These are phyloP conservation scores for Hemaris fuciformis DNA, from an alignment of 2,888 invertebrate species.

Conservation along the genomic window DNA sequence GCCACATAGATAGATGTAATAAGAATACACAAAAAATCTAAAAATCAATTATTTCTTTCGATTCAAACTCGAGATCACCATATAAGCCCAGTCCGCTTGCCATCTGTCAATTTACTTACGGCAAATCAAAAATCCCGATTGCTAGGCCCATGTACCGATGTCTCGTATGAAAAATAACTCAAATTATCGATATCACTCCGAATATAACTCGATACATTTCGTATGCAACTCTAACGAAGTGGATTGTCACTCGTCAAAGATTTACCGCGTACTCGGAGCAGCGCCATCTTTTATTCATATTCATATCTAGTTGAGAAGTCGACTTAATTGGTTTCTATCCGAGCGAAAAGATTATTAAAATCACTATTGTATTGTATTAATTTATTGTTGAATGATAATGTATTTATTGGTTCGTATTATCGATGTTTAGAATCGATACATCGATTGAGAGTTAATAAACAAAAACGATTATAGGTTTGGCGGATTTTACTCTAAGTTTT, in stretches of 20 bases:
- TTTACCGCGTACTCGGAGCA: constrained; percentile 49
- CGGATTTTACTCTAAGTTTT: too few relatives aligned
- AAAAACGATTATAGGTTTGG: too few relatives aligned
- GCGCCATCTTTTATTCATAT: constrained; percentile 62
- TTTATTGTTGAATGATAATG: constrained; percentile 17
- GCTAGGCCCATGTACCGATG: not conserved
- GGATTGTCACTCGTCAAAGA: constrained; percentile 47
- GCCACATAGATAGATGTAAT: too few relatives aligned
- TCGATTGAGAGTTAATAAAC: not conserved
- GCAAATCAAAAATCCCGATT: too few relatives aligned
- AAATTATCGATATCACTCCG: constrained; percentile 24
- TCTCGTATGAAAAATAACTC: constrained; percentile 5
- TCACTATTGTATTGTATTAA: constrained; percentile 35
- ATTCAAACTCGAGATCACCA: too few relatives aligned
- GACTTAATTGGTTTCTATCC: constrained; percentile 44
- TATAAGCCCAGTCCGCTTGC: too few relatives aligned
- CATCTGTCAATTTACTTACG: too few relatives aligned
- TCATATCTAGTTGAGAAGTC: constrained; percentile 43
- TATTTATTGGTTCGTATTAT: constrained; percentile 15
- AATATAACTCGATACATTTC: constrained; percentile 18
- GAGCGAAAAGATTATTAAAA: constrained; percentile 41
- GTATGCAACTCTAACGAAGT: constrained; percentile 22
- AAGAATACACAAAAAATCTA: too few relatives aligned
- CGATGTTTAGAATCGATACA: not conserved
- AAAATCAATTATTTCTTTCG: too few relatives aligned